Evolutionary conservation across 1,140 invertebrate genomes (phyloP), one percentile per base, ranked within the genome.

Genomic region (Cyrtorhinus lividipennis): DNA sequence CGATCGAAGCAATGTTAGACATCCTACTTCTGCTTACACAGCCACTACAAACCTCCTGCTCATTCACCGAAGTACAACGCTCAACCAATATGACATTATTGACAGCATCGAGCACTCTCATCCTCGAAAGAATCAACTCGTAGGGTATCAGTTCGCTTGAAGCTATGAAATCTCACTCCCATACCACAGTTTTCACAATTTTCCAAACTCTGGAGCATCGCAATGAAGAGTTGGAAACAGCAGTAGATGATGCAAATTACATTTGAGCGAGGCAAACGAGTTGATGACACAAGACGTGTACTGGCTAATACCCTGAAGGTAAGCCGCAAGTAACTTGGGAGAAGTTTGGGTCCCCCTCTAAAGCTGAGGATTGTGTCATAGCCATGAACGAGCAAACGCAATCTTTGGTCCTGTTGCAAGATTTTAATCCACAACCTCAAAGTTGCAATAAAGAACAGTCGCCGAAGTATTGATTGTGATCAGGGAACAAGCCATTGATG

Each of bases 1-100:
- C 66, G 15, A 69, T 68, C 24, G 68, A 69, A 48, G 66, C 68
- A 13, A 69, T 67, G 48, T 67, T 69, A 45, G 59, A 63, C 12
- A 68, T 66, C 1, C 48, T 70, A 23, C 65, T 69, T 46, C 67
- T 66, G 0, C 44, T 70, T 26, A 58, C 69, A 1, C 66, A 68
- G 25, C 69, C 69, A 18, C 61, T 70, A 58, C 63, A 69, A 62
- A 24, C 38, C 67, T 15, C 62, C 64, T 25, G 65, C 46, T 24
- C 66, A 66, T 65, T 69, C 24, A 12, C 61, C 2, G 61, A 63
- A 44, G 38, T 63, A 23, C 62, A 63, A 24, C 2, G 62, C n/a
- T 30, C 62, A 2, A 45, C 62, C 5, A 38, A 30, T 1, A 63
- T 56, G 46, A 63, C 62, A 13, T 24, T 63, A 13, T 59, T 63